Base-by-base conservation (phyloP, 2,888 invertebrate genomes). In the Pristionchus exspectatus region DNA sequence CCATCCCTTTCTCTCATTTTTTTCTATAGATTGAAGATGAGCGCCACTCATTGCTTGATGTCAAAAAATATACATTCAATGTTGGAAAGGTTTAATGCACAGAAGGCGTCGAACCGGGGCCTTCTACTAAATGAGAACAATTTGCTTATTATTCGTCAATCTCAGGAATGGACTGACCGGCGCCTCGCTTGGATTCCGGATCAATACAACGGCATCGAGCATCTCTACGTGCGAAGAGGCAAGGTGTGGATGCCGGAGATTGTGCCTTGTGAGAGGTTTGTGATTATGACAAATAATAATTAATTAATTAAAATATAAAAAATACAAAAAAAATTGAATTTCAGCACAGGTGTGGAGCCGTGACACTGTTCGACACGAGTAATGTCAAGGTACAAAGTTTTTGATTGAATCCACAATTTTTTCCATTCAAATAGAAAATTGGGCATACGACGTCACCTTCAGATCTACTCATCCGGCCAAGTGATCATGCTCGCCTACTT, bases 181-280 rank as follows among this genome's bases (percentile, higher is more conserved):
- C 54, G 81, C 0, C 81, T 81, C 50, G n/a, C n/a, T 2, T 81
- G 81, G 81, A 81, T 0, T 18, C 50, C 81, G 27, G 50, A 81
- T 27, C 50, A 81, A 0, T 50, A 27, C 50, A 24, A 16, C 12
- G 50, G 27, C 27, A 54, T 81, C 81, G 21, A 27, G 9, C 81
- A 81, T 27, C 81, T 81, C 27, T 81, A 81, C 81, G 33, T 81
- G 3, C 50, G 81, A 27, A 50, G 50, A 12, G 27, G 81, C 50
- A 44, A 16, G 27, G 81, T 81, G 33, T 81, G 81, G 81, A 81
- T 81, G 81, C 81, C 81, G 10, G 81, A 50, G 50, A 50, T 81
- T 4, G 81, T 27, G 1, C 81, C 81, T 16, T 81, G 81, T n/a
- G 81, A 81, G 27, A 50, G 50, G 81, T 81, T n/a, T n/a, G n/a